Percentiles rank a stretch among this genome's conserved stretches.
These are phyloP conservation scores for Zygothrica quintamaculata DNA, from an alignment of 2,888 invertebrate genomes.

Conservation along the genomic window DNA sequence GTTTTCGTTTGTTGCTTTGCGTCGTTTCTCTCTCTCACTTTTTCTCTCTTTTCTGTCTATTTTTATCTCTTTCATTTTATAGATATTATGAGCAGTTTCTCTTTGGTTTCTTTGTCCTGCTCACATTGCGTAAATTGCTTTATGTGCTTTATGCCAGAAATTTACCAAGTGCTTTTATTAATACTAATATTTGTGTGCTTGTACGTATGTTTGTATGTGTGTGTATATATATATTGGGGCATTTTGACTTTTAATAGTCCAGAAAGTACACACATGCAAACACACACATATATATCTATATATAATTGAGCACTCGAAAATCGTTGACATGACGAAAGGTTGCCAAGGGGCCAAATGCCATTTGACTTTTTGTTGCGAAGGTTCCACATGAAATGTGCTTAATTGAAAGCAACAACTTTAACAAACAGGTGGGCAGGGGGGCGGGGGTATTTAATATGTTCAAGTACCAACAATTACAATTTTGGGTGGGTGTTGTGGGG, in stretches of 20 bases:
- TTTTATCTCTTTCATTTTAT: slow-evolving; percentile 18
- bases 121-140: slow-evolving; percentile 50
- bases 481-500: too few species aligned
- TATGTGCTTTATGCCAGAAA: slow-evolving; percentile 47
- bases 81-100: slow-evolving; percentile 34
- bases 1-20: slow-evolving; percentile 28
- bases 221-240: slow-evolving; percentile 4
- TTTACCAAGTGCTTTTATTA: slow-evolving; percentile 63
- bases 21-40: neutral
- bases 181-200: slow-evolving; percentile 54
- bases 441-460: neutral
- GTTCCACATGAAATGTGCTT: slow-evolving; percentile 21
- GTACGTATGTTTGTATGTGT: neutral
- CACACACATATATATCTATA: neutral
- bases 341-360: slow-evolving; percentile 33
- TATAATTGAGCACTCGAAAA: slow-evolving; percentile 45
- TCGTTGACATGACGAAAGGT: slow-evolving; percentile 45
- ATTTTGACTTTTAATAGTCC: slow-evolving; percentile 47
- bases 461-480: too few species aligned
- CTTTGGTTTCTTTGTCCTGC: slow-evolving; percentile 9
- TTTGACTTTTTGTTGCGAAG: slow-evolving; percentile 22
- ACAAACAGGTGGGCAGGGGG: too few species aligned
- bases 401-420: slow-evolving; percentile 6
- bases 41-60: neutral
- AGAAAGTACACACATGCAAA: neutral